Evolutionary conservation across 2,888 invertebrate species (phyloP), one percentile per base, ranked within the genome.

Genomic region (Parthenolecanium corni): DNA sequence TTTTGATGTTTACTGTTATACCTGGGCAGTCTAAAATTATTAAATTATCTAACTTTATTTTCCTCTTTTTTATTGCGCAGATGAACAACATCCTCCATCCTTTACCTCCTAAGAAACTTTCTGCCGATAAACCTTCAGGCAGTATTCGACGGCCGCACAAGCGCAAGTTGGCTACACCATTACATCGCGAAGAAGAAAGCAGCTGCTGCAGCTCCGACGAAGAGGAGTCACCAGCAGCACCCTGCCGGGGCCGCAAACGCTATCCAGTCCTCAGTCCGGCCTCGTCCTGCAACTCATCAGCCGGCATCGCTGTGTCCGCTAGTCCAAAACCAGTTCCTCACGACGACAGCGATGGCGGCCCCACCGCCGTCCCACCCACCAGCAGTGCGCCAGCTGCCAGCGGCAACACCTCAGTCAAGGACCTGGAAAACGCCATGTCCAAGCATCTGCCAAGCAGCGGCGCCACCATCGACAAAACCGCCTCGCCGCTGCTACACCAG

Each of bases 391-490:
- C 47, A 2, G 20, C 66, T 16, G 68, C 67, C n/a, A 66, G 67
- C 64, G 71, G 69, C 0, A 73, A 75, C 5, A 72, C 77, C 1
- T 87, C 90, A 1, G 91, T 92, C 0, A 90, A 92, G 74, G 93
- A 94, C 70, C 77, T 95, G 68, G 94, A 95, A 74, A 91, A 93
- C 71, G 94, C 91, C 51, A 95, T 95, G 94, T 93, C 94, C 20
- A 93, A 93, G 72, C 94, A 94, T 76, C 76, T 95, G 64, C 75
- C 77, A 2, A 72, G 74, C 2, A 89, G 89, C 0, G 75, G 77
- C 3, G 9, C 4, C 31, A 72, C 74, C 2, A 67, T 70, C 21
- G 71, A 71, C 64, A 68, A 68, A 42, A 67, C 67, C 11, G 40
- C 64, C 20, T 61, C 68, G 11, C 66, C 67, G n/a, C 57, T 66